A percentile compares a stretch with the other conserved stretches of the same genome.
These are phyloP conservation scores for Andrena flavipes DNA, from an alignment of 2,888 invertebrate species.

Conservation along the genomic window DNA sequence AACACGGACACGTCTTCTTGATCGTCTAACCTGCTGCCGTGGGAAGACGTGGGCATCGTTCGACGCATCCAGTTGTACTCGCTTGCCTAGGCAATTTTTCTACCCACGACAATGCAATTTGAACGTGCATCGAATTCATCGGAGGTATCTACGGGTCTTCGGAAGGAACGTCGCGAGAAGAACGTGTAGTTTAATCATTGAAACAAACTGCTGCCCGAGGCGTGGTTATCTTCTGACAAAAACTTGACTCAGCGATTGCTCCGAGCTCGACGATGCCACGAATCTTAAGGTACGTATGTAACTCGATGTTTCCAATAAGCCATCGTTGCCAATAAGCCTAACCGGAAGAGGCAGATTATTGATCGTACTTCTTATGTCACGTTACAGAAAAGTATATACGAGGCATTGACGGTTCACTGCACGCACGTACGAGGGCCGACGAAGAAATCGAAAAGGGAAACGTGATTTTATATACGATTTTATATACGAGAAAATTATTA, in stretches of 20 bases:
- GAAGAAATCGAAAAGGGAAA: constrained; percentile 18
- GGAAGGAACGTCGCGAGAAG: background rate
- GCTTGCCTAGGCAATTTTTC: constrained; percentile 11
- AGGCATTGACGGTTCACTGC: constrained; percentile 3
- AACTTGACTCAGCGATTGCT: background rate
- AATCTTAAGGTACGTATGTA: background rate
- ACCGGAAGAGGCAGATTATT: constrained; percentile 39
- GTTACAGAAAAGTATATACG: background rate
- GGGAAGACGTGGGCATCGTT: background rate
- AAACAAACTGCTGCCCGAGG: background rate
- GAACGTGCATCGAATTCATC: constrained; percentile 16
- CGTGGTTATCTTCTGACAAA: background rate
- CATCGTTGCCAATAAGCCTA: background rate
- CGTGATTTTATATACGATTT: constrained; percentile 5
- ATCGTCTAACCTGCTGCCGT: background rate
- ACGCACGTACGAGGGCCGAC: background rate
- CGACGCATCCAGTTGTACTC: background rate
- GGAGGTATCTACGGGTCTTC: background rate
- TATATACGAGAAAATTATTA: too few relatives aligned
- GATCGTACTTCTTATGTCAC: constrained; percentile 28
- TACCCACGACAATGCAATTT: constrained; percentile 16
- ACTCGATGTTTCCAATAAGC: constrained; percentile 1
- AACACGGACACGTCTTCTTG: constrained; percentile 3
- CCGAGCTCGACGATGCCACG: too few relatives aligned
- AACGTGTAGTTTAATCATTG: constrained; percentile 15